Evolutionary conservation across 2,113 vertebrate genomes (phyloP).

Genomic region (Hypanus sabinus): DNA sequence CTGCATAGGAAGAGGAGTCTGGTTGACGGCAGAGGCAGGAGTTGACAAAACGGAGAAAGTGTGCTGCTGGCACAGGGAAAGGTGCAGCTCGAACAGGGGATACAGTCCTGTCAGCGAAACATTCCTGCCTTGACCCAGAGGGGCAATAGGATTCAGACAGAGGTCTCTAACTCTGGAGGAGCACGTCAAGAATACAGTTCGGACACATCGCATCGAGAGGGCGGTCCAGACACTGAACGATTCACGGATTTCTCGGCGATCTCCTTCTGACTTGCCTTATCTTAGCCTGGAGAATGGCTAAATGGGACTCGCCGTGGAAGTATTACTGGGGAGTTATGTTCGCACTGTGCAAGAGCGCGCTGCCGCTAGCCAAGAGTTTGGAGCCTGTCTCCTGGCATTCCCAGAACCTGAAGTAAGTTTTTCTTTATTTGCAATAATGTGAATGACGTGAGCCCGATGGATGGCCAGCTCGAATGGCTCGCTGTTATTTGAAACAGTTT

Average conservation of each 20-base stretch:
- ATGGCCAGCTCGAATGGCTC: neutral
- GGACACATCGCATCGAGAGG: neutral
- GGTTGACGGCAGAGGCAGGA: neutral
- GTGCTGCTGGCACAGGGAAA: neutral
- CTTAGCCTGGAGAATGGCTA: conserved; percentile 54
- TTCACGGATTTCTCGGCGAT: conserved; percentile 2
- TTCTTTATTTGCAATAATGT: neutral
- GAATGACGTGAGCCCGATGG: neutral
- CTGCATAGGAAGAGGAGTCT: neutral
- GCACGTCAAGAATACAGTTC: neutral
- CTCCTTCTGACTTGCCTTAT: conserved; percentile 9
- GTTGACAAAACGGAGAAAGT: neutral
- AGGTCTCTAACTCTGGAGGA: neutral
- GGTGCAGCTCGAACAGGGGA: neutral
- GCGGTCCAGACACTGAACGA: neutral
- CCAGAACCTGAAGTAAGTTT: conserved; percentile 47
- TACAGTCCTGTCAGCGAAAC: neutral
- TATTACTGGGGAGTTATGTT: conserved; percentile 47
- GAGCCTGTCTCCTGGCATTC: conserved; percentile 48
- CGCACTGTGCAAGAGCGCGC: conserved; percentile 42
- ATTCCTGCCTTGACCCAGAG: neutral
- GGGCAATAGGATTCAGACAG: neutral
- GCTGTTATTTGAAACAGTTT: neutral
- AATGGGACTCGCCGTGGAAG: conserved; percentile 47
- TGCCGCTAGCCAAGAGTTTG: conserved; percentile 46